Percentiles rank a stretch among this genome's conserved stretches.
phyloP scores from a whole-genome alignment of 2,888 invertebrate genomes.

The Tipula confusa region DNA sequence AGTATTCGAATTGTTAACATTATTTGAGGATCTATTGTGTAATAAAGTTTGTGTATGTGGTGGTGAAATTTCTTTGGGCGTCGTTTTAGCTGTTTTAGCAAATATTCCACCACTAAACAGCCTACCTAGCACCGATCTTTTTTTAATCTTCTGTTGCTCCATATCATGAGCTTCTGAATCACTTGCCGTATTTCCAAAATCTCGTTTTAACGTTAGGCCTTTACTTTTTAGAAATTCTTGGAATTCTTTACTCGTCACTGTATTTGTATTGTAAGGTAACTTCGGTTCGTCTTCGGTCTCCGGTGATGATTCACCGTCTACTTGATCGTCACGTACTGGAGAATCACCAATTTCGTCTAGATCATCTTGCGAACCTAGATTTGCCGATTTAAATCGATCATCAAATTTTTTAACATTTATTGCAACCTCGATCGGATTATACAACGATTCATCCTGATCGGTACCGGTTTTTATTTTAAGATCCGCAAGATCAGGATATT shows the following conservation, averaged over 20 bases:
- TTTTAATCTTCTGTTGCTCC: slow-evolving; percentile 37
- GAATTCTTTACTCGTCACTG: slow-evolving; percentile 48
- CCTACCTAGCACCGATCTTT: slow-evolving; percentile 46
- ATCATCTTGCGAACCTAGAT: slow-evolving; percentile 48
- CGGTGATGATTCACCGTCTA: neutral
- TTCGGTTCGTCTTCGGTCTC: slow-evolving; percentile 30
- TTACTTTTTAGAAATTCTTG: slow-evolving; percentile 47
- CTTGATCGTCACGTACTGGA: slow-evolving; percentile 26
- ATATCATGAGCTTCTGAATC: neutral
- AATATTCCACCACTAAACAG: slow-evolving; percentile 46
- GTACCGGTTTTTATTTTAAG: slow-evolving; percentile 48
- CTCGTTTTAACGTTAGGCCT: slow-evolving; percentile 45
- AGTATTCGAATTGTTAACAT: neutral
- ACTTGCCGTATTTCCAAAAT: slow-evolving; percentile 31
- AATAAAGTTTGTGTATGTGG: slow-evolving; percentile 34
- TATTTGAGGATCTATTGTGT: slow-evolving; percentile 37
- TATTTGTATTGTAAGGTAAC: slow-evolving; percentile 42
- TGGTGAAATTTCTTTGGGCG: slow-evolving; percentile 43
- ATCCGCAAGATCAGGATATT: slow-evolving; percentile 48
- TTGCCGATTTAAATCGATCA: slow-evolving; percentile 46
- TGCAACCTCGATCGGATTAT: slow-evolving; percentile 48
- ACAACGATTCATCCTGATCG: slow-evolving; percentile 43
- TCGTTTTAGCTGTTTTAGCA: slow-evolving; percentile 45
- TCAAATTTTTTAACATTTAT: slow-evolving; percentile 50
- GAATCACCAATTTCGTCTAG: slow-evolving; percentile 48